These are phyloP conservation scores for Eulemur rubriventer DNA, from an alignment of 2,797 vertebrate genomes.

Conservation along the genomic window DNA sequence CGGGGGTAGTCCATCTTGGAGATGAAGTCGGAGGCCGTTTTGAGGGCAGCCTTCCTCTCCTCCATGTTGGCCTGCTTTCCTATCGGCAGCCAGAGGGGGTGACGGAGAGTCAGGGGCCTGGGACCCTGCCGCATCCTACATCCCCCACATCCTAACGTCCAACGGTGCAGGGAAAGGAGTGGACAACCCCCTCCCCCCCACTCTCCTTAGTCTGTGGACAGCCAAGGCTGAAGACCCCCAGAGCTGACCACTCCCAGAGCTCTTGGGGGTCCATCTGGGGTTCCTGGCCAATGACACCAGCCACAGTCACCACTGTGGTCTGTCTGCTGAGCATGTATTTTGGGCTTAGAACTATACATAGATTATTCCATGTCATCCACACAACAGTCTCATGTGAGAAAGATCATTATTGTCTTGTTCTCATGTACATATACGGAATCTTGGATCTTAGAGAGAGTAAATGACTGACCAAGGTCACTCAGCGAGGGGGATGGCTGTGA, in stretches of 20 bases:
- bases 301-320: rapidly evolving
- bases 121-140: neutral
- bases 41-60: slow-evolving; percentile 94
- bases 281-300: neutral
- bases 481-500: neutral
- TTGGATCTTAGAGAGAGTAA: neutral
- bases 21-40: slow-evolving; percentile 96
- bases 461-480: neutral
- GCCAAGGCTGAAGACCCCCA: neutral
- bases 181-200: neutral
- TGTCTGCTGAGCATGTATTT: neutral
- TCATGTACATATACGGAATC: neutral
- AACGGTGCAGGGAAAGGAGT: neutral
- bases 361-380: neutral
- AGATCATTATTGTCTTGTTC: neutral
- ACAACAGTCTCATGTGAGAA: neutral
- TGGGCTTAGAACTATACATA: neutral
- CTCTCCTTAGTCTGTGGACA: neutral
- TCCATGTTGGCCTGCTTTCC: slow-evolving; percentile 95
- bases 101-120: neutral
- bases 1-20: slow-evolving; percentile 97
- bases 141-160: rapidly evolving
- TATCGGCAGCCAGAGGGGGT: slow-evolving; percentile 67
- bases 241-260: neutral
- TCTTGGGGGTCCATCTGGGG: neutral